phyloP scores from a whole-genome alignment of 2,113 vertebrate genomes.

The Saiga tatarica region DNA sequence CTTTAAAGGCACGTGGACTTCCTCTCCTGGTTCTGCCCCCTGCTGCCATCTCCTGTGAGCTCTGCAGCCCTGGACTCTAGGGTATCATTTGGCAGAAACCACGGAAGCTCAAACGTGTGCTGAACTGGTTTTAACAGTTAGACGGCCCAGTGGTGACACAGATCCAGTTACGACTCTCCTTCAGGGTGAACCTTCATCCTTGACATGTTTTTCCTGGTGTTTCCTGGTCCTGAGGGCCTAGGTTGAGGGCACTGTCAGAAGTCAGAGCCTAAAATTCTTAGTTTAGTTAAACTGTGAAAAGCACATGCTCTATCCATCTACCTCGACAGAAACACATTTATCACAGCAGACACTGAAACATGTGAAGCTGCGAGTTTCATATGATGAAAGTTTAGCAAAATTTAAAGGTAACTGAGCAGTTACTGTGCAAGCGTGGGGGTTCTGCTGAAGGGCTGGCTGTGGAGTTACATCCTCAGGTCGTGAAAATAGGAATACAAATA shows the following conservation, averaged over 20 bases:
- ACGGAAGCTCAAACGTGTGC: not conserved
- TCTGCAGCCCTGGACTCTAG: not conserved
- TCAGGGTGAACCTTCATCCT: not conserved
- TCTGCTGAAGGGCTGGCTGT: not conserved
- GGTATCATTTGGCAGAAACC: not conserved
- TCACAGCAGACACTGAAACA: too few species aligned
- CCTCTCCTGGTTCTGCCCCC: not conserved
- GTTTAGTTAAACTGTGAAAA: not conserved
- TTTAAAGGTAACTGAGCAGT: not conserved
- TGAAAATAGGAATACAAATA: not conserved
- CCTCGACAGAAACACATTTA: not conserved
- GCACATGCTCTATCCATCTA: not conserved
- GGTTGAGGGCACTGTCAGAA: not conserved
- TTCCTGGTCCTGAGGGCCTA: not conserved
- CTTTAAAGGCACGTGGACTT: too few species aligned
- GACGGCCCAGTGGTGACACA: not conserved
- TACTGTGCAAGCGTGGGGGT: not conserved
- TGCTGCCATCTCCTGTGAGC: too few species aligned
- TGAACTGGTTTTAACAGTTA: rapidly evolving
- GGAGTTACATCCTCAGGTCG: not conserved
- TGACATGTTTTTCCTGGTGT: not conserved
- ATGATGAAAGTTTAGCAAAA: not conserved
- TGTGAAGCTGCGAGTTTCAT: not conserved
- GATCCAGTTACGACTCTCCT: not conserved
- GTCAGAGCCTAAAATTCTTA: not conserved